Base-by-base conservation (phyloP, 2,888 invertebrate species). In the Callyntrura sp. region DNA sequence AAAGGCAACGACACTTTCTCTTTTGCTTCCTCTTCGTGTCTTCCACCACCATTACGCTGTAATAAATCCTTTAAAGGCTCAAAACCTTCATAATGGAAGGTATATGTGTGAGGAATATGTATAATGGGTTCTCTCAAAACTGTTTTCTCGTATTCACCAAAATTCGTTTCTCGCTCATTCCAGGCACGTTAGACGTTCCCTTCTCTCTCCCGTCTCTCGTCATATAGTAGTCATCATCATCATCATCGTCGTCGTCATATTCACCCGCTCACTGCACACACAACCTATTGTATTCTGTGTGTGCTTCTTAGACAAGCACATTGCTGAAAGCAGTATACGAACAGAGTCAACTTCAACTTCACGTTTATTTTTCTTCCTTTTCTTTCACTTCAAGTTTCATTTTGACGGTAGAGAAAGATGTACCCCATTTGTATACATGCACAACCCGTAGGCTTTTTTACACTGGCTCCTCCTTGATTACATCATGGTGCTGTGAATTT, bases 401-500 rank as follows among this genome's bases (percentile, higher is more conserved):
- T 68, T 68, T 25, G 35, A 85, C 68, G n/a, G n/a, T n/a, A n/a
- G n/a, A n/a, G n/a, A n/a, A n/a, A n/a, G n/a, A n/a, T n/a, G n/a
- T n/a, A n/a, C n/a, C n/a, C n/a, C n/a, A n/a, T n/a, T n/a, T n/a
- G n/a, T n/a, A n/a, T n/a, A 84, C 25, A 45, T 12, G n/a, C 23
- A 70, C 70, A 48, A 48, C 23, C 48, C 48, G 20, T 14, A 6
- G n/a, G 5, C 70, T 45, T 45, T 70, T 68, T 6, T 68, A 4
- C 68, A 3, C 9, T 68, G n/a, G 8, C n/a, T 43, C 43, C 45
- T 70, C 51, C 73, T 73, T 73, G 73, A 73, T 73, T 73, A 73
- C 73, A 73, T 73, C 51, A 73, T 51, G 48, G 73, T 48, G 73
- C 73, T 73, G 51, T 73, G 73, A 73, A 73, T 73, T 73, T n/a